Conservation (phyloP, 53 echinoderm and acorn worm species). For the Paracentrotus lividus region DNA sequence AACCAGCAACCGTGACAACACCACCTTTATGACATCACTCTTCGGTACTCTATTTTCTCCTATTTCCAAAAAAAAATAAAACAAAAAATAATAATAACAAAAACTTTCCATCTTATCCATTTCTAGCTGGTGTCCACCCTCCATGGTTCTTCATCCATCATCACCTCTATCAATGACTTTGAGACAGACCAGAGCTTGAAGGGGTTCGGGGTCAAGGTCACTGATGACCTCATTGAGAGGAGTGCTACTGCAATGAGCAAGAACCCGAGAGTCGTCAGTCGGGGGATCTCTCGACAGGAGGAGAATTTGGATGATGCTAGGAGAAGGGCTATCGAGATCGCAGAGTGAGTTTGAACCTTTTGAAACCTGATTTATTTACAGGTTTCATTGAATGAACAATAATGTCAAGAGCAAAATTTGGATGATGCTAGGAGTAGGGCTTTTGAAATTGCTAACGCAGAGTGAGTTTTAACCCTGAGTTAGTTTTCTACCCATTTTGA, state of each 20-base stretch:
- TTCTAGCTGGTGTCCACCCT: background rate
- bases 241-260: constrained; percentile 94
- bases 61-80: too few species aligned
- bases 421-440: constrained; percentile 91
- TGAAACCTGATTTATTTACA: too few species aligned
- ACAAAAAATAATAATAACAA: too few species aligned
- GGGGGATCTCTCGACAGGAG: constrained; percentile 77
- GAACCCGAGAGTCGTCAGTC: constrained; percentile 86
- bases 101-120: background rate
- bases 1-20: too few species aligned
- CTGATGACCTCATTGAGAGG: constrained; percentile 91
- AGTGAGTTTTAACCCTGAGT: constrained; percentile 85
- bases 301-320: constrained; percentile 89
- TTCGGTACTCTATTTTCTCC: too few species aligned
- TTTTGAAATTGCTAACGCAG: constrained; percentile 87
- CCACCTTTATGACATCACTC: too few species aligned
- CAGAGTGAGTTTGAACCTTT: constrained; percentile 90
- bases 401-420: constrained; percentile 80
- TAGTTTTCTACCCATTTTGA: too few species aligned
- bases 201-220: constrained; percentile 78
- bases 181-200: constrained; percentile 51
- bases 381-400: too few species aligned
- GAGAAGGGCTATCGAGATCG: constrained; percentile 84
- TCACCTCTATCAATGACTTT: constrained; percentile 36
- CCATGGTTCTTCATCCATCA: background rate